Conservation (phyloP, 2,888 invertebrate genomes). For the Ligdia adustata region DNA sequence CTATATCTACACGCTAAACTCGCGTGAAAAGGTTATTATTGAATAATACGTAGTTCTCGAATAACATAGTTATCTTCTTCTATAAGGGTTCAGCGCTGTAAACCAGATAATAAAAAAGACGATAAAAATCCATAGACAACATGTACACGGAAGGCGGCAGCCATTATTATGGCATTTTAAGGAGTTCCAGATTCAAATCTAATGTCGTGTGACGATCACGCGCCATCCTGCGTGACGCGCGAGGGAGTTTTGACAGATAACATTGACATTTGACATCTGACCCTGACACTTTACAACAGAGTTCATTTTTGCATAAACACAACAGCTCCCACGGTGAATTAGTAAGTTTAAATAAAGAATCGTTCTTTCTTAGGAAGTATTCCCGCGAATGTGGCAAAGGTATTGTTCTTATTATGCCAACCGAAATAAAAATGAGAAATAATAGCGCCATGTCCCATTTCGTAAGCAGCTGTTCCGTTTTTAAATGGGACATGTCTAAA, state of each 20-base stretch:
- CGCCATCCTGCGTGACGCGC: conserved; percentile 58
- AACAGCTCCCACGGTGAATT: conserved; percentile 52
- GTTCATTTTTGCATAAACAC: neutral
- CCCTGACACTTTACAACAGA: neutral
- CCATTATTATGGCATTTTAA: conserved; percentile 66
- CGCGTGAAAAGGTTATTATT: too few species aligned
- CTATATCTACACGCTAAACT: too few species aligned
- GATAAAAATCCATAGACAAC: conserved; percentile 34
- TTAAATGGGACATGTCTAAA: conserved; percentile 42
- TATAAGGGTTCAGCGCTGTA: neutral
- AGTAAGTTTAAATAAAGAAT: conserved; percentile 20
- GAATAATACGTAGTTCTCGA: neutral
- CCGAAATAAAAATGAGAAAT: conserved; percentile 12
- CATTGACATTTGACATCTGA: conserved; percentile 33
- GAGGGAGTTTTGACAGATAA: conserved; percentile 47
- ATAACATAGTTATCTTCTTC: neutral
- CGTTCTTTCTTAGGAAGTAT: conserved; percentile 3
- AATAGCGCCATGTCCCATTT: conserved; percentile 21
- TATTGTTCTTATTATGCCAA: conserved; percentile 11
- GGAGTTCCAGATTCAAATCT: conserved; percentile 76
- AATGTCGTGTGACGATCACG: conserved; percentile 72
- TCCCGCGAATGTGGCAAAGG: conserved; percentile 8
- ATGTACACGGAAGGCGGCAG: conserved; percentile 56
- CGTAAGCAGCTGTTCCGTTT: conserved; percentile 26
- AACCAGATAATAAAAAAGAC: neutral